Evolutionary conservation across 2,888 invertebrate genomes (phyloP).

Genomic region (Ethmia dodecea): DNA sequence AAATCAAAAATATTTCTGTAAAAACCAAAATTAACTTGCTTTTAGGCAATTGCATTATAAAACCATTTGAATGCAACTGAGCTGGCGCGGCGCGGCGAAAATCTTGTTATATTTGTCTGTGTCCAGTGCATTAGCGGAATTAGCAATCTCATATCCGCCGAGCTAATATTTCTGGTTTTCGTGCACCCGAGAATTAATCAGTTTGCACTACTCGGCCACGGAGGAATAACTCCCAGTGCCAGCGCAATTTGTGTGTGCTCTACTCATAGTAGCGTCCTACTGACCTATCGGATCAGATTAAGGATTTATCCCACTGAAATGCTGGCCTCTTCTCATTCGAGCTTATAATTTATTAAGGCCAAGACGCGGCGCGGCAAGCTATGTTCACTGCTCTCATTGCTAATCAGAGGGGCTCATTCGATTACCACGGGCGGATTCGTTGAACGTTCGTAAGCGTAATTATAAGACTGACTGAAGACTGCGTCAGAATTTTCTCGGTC

Average conservation of each 20-base stretch:
- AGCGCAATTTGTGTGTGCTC: conserved; percentile 10
- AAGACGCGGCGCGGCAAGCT: not conserved
- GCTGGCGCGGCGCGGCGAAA: conserved; percentile 30
- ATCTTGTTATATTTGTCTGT: conserved; percentile 64
- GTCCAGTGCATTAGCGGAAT: conserved; percentile 73
- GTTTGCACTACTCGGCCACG: conserved; percentile 41
- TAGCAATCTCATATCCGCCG: conserved; percentile 69
- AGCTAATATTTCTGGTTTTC: conserved; percentile 69
- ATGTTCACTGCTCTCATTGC: conserved; percentile 15
- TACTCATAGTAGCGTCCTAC: not conserved
- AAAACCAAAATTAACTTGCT: no score
- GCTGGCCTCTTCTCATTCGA: not conserved
- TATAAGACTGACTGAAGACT: no score
- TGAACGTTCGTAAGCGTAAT: conserved; percentile 18
- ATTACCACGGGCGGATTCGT: conserved; percentile 25
- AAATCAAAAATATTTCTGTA: no score
- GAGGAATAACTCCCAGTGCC: conserved; percentile 15
- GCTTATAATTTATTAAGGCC: not conserved
- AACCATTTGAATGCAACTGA: not conserved
- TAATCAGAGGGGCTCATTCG: conserved; percentile 27
- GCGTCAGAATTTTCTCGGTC: no score
- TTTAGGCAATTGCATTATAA: no score
- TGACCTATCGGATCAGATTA: not conserved
- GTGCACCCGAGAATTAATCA: conserved; percentile 67
- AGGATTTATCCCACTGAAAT: not conserved